phyloP scores from a whole-genome alignment of 2,888 invertebrate species.

The Rutpela maculata region DNA sequence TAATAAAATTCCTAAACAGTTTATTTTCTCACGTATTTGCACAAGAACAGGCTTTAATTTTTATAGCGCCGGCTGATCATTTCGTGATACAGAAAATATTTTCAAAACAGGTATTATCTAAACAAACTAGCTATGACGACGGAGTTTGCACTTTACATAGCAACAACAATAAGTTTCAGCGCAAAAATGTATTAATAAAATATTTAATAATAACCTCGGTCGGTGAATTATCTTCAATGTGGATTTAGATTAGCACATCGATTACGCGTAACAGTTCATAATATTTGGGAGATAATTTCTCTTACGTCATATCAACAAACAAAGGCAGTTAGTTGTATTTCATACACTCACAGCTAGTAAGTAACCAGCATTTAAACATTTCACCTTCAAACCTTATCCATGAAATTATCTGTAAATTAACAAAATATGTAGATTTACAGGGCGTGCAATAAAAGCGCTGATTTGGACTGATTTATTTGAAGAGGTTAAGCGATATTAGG shows the following conservation, averaged over 20 bases:
- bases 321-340: conserved; percentile 27
- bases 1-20: not conserved
- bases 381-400: conserved; percentile 5
- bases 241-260: conserved; percentile 47
- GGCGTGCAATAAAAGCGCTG: not conserved
- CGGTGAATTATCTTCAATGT: conserved; percentile 34
- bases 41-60: conserved; percentile 10
- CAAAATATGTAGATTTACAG: conserved; percentile 2
- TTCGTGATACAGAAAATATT: conserved; percentile 25
- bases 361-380: conserved; percentile 7
- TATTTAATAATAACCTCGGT: conserved; percentile 40
- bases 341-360: not conserved
- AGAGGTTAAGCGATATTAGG: no score
- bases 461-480: no score
- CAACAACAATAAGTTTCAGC: conserved; percentile 34
- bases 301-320: conserved; percentile 39
- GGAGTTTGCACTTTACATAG: conserved; percentile 32
- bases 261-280: conserved; percentile 44
- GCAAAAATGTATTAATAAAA: conserved; percentile 35
- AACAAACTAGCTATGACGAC: conserved; percentile 21
- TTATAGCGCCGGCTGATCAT: conserved; percentile 9
- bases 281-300: conserved; percentile 41
- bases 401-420: not conserved
- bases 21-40: not conserved
- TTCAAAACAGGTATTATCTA: conserved; percentile 35